Conservation (phyloP, 2,888 invertebrate species). For the Coelogynopora nodosa region DNA sequence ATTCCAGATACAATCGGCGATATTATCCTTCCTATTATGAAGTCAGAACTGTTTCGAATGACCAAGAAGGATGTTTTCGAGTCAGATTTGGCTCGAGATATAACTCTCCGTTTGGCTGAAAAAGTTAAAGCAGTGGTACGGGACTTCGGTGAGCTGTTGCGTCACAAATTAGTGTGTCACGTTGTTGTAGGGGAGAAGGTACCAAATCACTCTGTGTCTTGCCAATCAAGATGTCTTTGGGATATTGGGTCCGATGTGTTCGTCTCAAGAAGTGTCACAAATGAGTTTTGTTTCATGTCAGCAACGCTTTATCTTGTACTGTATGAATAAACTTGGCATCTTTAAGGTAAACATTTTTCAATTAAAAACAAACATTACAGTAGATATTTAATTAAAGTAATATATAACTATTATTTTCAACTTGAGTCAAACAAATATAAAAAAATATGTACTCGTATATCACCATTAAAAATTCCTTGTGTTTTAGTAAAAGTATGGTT, state of each 20-base stretch:
- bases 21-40: too few species aligned
- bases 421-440: too few species aligned
- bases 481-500: too few species aligned
- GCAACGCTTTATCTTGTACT: background rate
- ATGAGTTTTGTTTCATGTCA: background rate
- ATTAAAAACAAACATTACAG: too few species aligned
- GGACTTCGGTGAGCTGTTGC: background rate
- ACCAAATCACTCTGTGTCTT: background rate
- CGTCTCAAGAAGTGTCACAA: background rate
- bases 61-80: too few species aligned
- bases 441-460: too few species aligned
- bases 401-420: too few species aligned
- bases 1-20: too few species aligned
- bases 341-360: too few species aligned
- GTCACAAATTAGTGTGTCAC: background rate
- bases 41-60: too few species aligned
- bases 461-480: too few species aligned
- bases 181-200: background rate
- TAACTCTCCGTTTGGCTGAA: background rate
- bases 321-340: background rate
- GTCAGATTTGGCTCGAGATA: background rate
- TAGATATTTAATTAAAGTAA: too few species aligned
- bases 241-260: background rate
- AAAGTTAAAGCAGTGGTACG: background rate
- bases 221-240: slow-evolving; percentile 5